These are phyloP conservation scores for Uropsilus gracilis DNA, from an alignment of 2,113 vertebrate genomes.

Conservation along the genomic window DNA sequence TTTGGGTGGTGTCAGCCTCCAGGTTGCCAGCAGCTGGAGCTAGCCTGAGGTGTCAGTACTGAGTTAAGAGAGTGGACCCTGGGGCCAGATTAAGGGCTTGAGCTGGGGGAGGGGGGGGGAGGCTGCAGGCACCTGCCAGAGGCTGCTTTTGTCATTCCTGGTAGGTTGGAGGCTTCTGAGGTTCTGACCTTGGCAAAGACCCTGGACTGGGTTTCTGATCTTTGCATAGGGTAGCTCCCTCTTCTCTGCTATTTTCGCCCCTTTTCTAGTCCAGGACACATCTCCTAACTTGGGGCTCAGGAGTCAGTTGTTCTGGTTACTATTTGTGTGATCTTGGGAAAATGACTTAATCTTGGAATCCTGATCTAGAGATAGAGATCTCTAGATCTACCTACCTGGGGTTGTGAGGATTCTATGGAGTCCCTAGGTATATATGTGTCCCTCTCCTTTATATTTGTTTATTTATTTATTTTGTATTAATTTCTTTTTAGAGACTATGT, in stretches of 20 bases:
- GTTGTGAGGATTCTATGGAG: neutral
- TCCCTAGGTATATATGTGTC: neutral
- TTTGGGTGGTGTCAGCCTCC: neutral
- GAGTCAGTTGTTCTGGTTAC: neutral
- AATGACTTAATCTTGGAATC: neutral
- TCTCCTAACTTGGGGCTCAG: neutral
- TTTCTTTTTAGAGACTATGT: no score
- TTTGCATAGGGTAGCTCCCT: neutral
- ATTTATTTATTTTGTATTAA: no score
- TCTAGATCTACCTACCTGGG: neutral
- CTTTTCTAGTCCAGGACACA: neutral
- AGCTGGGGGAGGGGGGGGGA: no score
- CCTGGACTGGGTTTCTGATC: neutral
- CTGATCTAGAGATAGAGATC: slow-evolving; percentile 9
- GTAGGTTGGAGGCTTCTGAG: neutral
- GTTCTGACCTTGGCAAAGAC: neutral
- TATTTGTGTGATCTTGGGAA: neutral
- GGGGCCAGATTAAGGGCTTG: neutral
- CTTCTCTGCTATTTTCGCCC: neutral
- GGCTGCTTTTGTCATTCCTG: neutral
- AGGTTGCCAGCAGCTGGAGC: neutral
- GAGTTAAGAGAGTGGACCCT: neutral
- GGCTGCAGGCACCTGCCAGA: neutral
- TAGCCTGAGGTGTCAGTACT: neutral
- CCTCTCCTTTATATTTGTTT: no score